Evolutionary conservation across 2,888 invertebrate genomes (phyloP).

Genomic region (Aradus depressus): DNA sequence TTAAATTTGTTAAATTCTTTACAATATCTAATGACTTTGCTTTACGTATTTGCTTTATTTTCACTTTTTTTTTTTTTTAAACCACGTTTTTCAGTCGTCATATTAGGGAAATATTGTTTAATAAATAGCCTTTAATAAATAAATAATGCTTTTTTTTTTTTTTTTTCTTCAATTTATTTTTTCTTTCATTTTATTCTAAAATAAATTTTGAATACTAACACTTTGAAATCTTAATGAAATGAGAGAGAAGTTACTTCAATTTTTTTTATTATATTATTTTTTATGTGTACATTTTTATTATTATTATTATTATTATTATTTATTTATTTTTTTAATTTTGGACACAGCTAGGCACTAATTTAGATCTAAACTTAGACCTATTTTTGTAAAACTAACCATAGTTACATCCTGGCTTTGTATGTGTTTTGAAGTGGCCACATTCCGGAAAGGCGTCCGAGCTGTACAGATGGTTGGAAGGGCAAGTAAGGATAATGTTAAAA

Average conservation of each 20-base stretch:
- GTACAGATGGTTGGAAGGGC: conserved; percentile 97
- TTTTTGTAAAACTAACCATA: too few relatives aligned
- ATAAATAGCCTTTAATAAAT: background rate
- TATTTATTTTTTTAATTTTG: conserved; percentile 7
- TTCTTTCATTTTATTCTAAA: too few relatives aligned
- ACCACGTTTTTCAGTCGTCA: background rate
- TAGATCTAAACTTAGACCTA: too few relatives aligned
- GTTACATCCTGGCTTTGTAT: too few relatives aligned
- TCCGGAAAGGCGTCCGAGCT: conserved; percentile 99
- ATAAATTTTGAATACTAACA: too few relatives aligned
- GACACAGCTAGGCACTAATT: conserved; percentile 22
- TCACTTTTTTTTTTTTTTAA: background rate
- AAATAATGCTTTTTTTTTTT: too few relatives aligned
- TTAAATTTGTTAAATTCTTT: too few relatives aligned
- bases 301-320: background rate
- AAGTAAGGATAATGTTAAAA: conserved; percentile 66
- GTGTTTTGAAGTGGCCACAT: conserved; percentile 76
- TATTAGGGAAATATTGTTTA: background rate
- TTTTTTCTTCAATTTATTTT: too few relatives aligned
- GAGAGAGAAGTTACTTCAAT: background rate
- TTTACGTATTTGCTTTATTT: too few relatives aligned
- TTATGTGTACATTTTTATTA: background rate
- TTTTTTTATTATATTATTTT: background rate
- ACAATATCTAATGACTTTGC: too few relatives aligned
- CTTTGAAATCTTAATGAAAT: too few relatives aligned